phyloP scores from a whole-genome alignment of 1,140 invertebrate species.

The Drosophila sp. region DNA sequence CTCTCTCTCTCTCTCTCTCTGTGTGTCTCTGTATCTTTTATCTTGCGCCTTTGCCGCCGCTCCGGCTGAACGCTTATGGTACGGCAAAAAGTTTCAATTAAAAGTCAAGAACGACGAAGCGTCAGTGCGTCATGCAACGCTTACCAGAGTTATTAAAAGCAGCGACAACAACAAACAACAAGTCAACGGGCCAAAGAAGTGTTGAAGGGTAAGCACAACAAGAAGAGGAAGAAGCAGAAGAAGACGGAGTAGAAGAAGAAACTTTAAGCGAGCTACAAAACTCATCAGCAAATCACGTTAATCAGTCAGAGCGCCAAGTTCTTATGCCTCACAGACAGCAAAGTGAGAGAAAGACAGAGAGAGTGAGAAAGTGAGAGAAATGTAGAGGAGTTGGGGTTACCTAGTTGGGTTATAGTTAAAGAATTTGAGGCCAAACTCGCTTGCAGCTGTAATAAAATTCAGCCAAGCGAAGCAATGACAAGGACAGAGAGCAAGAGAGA shows the following conservation, averaged over 20 bases:
- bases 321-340: constrained; percentile 1
- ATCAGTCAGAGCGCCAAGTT: constrained; percentile 57
- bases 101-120: constrained; percentile 53
- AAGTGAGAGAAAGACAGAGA: background rate
- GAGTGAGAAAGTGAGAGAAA: background rate
- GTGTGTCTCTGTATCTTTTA: constrained; percentile 16
- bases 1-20: background rate
- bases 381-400: background rate
- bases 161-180: constrained; percentile 48
- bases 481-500: background rate
- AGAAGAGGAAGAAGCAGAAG: constrained; percentile 5
- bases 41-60: constrained; percentile 23
- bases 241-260: constrained; percentile 5
- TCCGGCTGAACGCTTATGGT: constrained; percentile 56
- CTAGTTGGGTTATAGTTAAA: constrained; percentile 25
- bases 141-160: constrained; percentile 62
- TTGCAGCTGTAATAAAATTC: constrained; percentile 57
- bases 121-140: constrained; percentile 61
- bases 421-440: constrained; percentile 45
- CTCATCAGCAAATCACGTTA: constrained; percentile 69
- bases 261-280: constrained; percentile 44
- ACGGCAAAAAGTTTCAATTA: constrained; percentile 71
- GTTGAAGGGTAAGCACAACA: constrained; percentile 51
- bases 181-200: constrained; percentile 50
- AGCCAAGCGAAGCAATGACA: constrained; percentile 36